Base-by-base conservation (phyloP, 2,113 vertebrate genomes). In the Anhinga anhinga region DNA sequence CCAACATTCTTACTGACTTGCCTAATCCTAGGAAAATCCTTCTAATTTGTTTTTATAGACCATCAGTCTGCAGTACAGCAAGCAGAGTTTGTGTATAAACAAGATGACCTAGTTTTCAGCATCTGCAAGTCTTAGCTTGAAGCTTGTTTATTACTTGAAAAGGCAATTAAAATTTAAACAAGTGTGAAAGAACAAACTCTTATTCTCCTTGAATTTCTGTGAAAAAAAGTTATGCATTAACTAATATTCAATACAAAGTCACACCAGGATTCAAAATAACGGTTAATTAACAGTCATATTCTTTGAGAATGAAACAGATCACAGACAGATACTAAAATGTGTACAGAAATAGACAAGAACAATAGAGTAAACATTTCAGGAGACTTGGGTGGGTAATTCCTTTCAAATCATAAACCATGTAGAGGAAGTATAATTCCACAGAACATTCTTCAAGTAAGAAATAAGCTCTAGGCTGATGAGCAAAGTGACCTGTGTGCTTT, bases 111-210 rank as follows among this genome's bases (percentile, higher is more conserved):
- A 98, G 86, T 97, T 98, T 98, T 94, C 90, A 93, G 72, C 90
- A 95, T 97, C 96, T 97, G 87, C 93, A 95, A 96, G 97, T 83
- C 90, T 95, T 97, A 90, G 90, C 97, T 97, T 90, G 82, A 97
- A 98, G 96, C 91, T 97, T 93, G 92, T 91, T 95, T 82, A 50
- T 93, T 97, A 94, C 97, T 98, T 97, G 94, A 97, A 97, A 97
- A 96, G 69, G 91, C 91, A 98, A 98, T 98, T 98, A 98, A 98
- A 98, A 96, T 97, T 98, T 98, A 98, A 98, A 98, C 74, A 96
- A 97, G 85, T 92, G 92, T 91, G 72, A 94, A 91, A 94, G 94
- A 97, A 96, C 82, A 95, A 95, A 93, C 65, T 95, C 65, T 95
- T 90, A 83, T 84, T 98, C 97, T 91, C 76, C 79, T 83, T 44